Evolutionary conservation across 2,888 invertebrate genomes (phyloP), one percentile per base, ranked within the genome.

Genomic region (Campopleginae sp.): DNA sequence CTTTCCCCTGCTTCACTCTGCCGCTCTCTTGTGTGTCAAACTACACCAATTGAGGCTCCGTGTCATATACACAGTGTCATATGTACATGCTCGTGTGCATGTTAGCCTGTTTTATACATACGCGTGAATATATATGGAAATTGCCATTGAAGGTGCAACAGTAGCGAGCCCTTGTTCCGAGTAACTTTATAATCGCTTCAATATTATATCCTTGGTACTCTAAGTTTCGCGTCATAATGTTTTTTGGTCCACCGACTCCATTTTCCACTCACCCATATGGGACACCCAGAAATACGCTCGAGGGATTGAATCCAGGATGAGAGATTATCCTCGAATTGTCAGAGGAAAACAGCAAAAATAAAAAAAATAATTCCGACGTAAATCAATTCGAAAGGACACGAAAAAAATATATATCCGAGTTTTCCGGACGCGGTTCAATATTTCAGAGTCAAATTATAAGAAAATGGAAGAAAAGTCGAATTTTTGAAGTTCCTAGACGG

Each of bases 1-100:
- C 89, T 88, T 83, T 74, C 87, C 87, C 89, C 90, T 89, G 89
- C 90, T 90, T 90, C 89, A 89, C 89, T 88, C 86, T 86, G 85
- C 88, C 84, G 80, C 75, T 87, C 87, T 48, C 63, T 86, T 80
- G 82, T 85, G 83, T 86, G 84, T 86, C 86, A 86, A 88, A 88
- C 89, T 88, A 85, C 87, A 44, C 86, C 90, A 88, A 91, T 90
- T 88, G 88, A 87, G 84, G 80, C 86, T 75, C 83, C 82, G 85
- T 78, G 78, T 81, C 71, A 33, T 65, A 75, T 75, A 51, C 23
- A 8, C 51, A 6, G 8, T 58, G 72, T 63, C 23, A 48, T 17
- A 12, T 23, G 48, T 14, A 74, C n/a, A 33, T 38, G 33, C 31
- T 46, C 6, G 61, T 76, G 8, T 42, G 31, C 17, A 23, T 31